These are phyloP conservation scores for Amazona finschi DNA, from an alignment of 2,797 vertebrate species.

Conservation along the genomic window DNA sequence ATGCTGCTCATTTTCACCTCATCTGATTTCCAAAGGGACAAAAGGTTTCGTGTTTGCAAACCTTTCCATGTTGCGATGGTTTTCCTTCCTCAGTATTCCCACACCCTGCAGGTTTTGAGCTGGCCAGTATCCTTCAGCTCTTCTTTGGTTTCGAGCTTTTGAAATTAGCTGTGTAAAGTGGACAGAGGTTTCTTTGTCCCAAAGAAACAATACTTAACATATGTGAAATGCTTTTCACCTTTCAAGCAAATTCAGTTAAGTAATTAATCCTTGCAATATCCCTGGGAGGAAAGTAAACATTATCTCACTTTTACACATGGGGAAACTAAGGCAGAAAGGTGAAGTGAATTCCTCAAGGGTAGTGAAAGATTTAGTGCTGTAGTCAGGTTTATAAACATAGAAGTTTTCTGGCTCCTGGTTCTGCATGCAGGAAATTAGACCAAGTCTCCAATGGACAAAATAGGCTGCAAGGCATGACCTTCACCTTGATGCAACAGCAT, in stretches of 20 bases:
- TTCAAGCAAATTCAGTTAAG: not conserved
- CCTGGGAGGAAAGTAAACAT: not conserved
- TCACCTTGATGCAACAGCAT: not conserved
- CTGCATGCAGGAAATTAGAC: not conserved
- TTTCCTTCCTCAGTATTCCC: not conserved
- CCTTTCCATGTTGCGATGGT: not conserved
- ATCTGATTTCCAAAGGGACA: not conserved
- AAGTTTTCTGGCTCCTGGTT: not conserved
- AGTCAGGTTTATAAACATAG: not conserved
- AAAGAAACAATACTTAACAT: not conserved
- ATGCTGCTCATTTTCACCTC: not conserved
- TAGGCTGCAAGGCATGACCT: not conserved
- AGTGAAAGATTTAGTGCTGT: not conserved
- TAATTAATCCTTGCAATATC: constrained; percentile 48
- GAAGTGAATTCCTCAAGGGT: constrained; percentile 5
- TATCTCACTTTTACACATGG: constrained; percentile 28
- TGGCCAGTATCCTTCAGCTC: not conserved
- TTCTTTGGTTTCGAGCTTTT: not conserved
- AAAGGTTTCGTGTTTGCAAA: not conserved
- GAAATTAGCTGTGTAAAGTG: not conserved
- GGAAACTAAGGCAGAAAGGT: constrained; percentile 35
- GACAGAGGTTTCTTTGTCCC: not conserved
- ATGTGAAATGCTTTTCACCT: constrained; percentile 32
- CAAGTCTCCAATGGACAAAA: not conserved
- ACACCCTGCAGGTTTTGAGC: not conserved